phyloP scores from a whole-genome alignment of 2,888 invertebrate genomes.

The Amblyjoppa fuscipennis region DNA sequence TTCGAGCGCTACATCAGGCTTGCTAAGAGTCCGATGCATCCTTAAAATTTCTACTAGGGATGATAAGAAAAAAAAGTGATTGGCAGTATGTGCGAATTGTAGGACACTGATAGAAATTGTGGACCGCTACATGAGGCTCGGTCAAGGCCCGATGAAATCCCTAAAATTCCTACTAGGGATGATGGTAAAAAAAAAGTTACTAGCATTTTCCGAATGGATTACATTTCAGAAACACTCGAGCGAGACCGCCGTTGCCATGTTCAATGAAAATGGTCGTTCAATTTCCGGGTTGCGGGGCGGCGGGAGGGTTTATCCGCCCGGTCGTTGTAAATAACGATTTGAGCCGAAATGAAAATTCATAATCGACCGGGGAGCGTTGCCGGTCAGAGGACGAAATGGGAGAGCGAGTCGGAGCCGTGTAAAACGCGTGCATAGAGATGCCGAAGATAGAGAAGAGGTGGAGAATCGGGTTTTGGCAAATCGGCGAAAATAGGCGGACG shows the following conservation, averaged over 20 bases:
- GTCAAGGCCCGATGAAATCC: too few relatives aligned
- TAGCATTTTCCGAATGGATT: neutral
- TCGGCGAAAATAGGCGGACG: slow-evolving; percentile 66
- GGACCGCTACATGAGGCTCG: neutral
- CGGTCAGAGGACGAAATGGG: slow-evolving; percentile 73
- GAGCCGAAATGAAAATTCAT: slow-evolving; percentile 75
- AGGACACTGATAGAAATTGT: too few relatives aligned
- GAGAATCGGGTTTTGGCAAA: slow-evolving; percentile 61
- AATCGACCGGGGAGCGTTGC: slow-evolving; percentile 67
- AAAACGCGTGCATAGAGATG: slow-evolving; percentile 13
- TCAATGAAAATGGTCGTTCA: slow-evolving; percentile 39
- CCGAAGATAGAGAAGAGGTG: slow-evolving; percentile 34
- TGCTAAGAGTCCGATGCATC: too few relatives aligned
- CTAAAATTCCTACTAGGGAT: too few relatives aligned
- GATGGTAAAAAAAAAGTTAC: neutral
- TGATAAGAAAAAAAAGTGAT: too few relatives aligned
- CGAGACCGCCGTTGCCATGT: neutral
- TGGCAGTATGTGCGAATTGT: too few relatives aligned
- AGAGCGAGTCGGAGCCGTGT: slow-evolving; percentile 72
- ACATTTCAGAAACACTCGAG: neutral
- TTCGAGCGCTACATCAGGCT: too few relatives aligned
- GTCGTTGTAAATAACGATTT: slow-evolving; percentile 63
- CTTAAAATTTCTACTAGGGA: too few relatives aligned
- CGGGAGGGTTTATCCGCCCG: neutral
- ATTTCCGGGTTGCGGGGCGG: slow-evolving; percentile 30